Percentiles rank a stretch among this genome's conserved stretches.
These are phyloP conservation scores for Tiliacea aurago DNA, from an alignment of 2,888 invertebrate genomes.

Conservation along the genomic window DNA sequence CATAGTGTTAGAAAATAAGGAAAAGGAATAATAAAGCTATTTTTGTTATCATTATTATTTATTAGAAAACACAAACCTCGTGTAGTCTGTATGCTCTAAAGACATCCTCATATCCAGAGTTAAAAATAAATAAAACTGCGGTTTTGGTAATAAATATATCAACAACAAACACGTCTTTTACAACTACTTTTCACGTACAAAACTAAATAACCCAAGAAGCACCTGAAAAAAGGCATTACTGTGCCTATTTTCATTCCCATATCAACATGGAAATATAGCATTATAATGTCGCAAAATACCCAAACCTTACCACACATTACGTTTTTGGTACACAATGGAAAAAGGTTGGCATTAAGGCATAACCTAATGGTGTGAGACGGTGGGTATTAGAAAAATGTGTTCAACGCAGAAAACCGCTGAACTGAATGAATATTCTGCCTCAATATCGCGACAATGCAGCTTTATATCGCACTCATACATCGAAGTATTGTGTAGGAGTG, in stretches of 20 bases:
- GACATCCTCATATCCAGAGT: not conserved
- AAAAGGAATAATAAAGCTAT: too few relatives aligned
- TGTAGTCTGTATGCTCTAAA: not conserved
- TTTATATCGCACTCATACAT: constrained; percentile 35
- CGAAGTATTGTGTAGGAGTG: not conserved
- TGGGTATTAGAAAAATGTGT: constrained; percentile 76
- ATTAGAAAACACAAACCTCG: not conserved
- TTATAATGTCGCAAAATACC: constrained; percentile 63
- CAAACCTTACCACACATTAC: constrained; percentile 56
- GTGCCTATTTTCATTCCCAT: constrained; percentile 44
- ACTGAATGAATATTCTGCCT: constrained; percentile 66
- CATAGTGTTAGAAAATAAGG: too few relatives aligned
- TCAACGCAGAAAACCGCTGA: constrained; percentile 68
- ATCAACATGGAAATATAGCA: constrained; percentile 60
- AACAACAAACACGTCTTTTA: not conserved
- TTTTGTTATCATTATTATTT: too few relatives aligned
- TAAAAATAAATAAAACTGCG: not conserved
- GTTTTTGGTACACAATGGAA: constrained; percentile 60
- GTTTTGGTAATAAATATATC: not conserved
- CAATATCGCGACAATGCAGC: constrained; percentile 53
- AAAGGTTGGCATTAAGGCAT: constrained; percentile 72
- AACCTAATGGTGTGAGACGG: constrained; percentile 75
- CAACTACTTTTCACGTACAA: constrained; percentile 1
- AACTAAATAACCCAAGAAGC: constrained; percentile 38
- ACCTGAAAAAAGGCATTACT: constrained; percentile 45